phyloP scores from a whole-genome alignment of 2,888 invertebrate genomes.

The Chymomyza caudatula region DNA sequence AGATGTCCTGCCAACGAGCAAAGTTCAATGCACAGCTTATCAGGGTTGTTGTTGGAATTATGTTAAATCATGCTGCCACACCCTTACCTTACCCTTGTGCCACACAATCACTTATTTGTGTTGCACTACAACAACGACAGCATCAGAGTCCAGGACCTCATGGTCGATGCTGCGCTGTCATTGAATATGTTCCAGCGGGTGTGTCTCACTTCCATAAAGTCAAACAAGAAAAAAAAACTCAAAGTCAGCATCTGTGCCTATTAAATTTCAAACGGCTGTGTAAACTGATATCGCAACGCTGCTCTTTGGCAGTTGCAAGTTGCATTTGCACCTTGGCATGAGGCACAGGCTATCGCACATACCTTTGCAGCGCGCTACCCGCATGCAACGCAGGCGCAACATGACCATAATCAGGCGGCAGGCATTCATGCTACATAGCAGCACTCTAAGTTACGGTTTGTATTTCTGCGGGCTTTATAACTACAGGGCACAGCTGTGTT shows the following conservation, averaged over 20 bases:
- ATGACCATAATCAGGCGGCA: slow-evolving; percentile 2
- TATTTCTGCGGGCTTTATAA: slow-evolving; percentile 48
- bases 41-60: slow-evolving; percentile 53
- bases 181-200: slow-evolving; percentile 49
- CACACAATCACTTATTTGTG: slow-evolving; percentile 12
- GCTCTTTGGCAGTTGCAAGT: slow-evolving; percentile 31
- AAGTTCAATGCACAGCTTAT: slow-evolving; percentile 41
- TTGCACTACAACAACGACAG: slow-evolving; percentile 11
- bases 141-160: background rate
- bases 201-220: slow-evolving; percentile 44
- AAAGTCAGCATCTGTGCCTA: slow-evolving; percentile 62
- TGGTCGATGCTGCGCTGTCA: slow-evolving; percentile 33
- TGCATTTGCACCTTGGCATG: slow-evolving; percentile 69
- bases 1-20: slow-evolving; percentile 51
- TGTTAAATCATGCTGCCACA: slow-evolving; percentile 62
- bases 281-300: slow-evolving; percentile 45
- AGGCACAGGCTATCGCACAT: slow-evolving; percentile 31
- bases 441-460: slow-evolving; percentile 23
- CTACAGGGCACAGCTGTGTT: slow-evolving; percentile 34
- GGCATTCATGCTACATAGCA: slow-evolving; percentile 26
- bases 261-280: slow-evolving; percentile 45
- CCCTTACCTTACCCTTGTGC: slow-evolving; percentile 9
- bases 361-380: slow-evolving; percentile 45
- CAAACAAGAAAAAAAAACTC: slow-evolving; percentile 36
- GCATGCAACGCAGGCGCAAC: slow-evolving; percentile 38